Evolutionary conservation across 1,140 invertebrate genomes (phyloP).

Genomic region (Nasonia giraulti): DNA sequence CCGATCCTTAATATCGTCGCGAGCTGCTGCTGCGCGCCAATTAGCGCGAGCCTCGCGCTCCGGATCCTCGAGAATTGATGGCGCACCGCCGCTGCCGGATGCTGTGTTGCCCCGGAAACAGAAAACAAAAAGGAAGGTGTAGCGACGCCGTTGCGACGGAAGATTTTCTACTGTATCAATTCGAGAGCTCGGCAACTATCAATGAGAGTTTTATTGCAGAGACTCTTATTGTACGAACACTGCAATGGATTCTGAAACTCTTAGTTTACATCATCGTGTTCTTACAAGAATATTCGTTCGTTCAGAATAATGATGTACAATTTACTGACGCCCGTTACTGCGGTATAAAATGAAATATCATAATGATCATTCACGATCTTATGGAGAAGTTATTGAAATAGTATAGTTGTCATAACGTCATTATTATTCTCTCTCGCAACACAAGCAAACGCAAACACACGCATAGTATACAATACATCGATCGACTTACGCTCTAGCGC

Average conservation of each 20-base stretch:
- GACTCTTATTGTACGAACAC: too few relatives aligned
- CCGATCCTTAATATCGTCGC: conserved; percentile 29
- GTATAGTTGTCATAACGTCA: neutral
- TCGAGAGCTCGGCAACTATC: neutral
- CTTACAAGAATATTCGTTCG: too few relatives aligned
- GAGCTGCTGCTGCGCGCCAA: conserved; percentile 17
- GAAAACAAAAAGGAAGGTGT: neutral
- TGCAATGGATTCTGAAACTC: too few relatives aligned
- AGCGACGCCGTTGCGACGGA: neutral
- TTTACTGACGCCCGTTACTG: too few relatives aligned
- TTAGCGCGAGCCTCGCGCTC: conserved; percentile 15
- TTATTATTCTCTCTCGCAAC: neutral
- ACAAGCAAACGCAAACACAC: neutral
- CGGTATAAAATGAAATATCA: too few relatives aligned
- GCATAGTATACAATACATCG: neutral
- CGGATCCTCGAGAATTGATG: conserved; percentile 38
- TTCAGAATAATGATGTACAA: too few relatives aligned
- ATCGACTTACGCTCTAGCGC: conserved; percentile 12
- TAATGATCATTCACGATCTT: neutral
- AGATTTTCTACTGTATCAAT: neutral
- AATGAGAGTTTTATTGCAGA: neutral
- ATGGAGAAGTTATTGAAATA: neutral
- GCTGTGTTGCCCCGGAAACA: conserved; percentile 4
- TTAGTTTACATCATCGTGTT: too few relatives aligned
- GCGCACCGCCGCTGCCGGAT: neutral